These are phyloP conservation scores for Pachymerium ferrugineum DNA, from an alignment of 2,888 invertebrate genomes.

Conservation along the genomic window DNA sequence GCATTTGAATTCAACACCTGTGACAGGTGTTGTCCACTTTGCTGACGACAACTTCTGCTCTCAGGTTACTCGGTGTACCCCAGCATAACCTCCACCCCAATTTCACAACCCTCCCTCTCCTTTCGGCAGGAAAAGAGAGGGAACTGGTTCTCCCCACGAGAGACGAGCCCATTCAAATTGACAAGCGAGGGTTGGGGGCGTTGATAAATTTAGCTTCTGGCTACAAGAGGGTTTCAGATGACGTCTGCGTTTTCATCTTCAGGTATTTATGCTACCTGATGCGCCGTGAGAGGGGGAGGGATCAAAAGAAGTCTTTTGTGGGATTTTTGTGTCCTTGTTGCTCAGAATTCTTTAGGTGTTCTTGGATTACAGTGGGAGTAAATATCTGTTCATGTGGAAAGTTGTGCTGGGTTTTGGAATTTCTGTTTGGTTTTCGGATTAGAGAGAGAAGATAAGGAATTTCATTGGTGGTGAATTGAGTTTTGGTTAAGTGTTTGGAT, in stretches of 20 bases:
- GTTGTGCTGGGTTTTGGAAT: too few species aligned
- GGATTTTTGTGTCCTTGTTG: too few species aligned
- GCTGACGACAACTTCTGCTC: not conserved
- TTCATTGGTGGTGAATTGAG: not conserved
- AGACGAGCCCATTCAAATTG: not conserved
- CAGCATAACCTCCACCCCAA: not conserved
- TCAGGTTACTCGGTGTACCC: not conserved
- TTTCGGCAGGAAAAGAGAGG: not conserved
- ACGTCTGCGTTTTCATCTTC: not conserved
- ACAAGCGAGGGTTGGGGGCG: not conserved
- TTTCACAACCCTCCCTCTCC: not conserved
- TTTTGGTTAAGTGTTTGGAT: not conserved
- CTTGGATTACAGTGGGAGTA: too few species aligned
- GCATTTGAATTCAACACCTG: not conserved
- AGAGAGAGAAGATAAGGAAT: too few species aligned
- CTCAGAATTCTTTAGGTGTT: too few species aligned
- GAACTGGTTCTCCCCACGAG: not conserved
- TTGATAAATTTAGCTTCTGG: not conserved
- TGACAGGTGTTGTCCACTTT: slow-evolving; percentile 1
- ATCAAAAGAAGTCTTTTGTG: not conserved
- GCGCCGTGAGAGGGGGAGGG: not conserved
- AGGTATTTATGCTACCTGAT: slow-evolving; percentile 2
- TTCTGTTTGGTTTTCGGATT: too few species aligned
- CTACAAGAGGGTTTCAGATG: not conserved
- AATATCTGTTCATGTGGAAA: too few species aligned